A percentile compares a stretch with the other conserved stretches of the same genome.
Evolutionary conservation across 2,888 invertebrate species (phyloP).

Genomic region (Drosophila koepferae): DNA sequence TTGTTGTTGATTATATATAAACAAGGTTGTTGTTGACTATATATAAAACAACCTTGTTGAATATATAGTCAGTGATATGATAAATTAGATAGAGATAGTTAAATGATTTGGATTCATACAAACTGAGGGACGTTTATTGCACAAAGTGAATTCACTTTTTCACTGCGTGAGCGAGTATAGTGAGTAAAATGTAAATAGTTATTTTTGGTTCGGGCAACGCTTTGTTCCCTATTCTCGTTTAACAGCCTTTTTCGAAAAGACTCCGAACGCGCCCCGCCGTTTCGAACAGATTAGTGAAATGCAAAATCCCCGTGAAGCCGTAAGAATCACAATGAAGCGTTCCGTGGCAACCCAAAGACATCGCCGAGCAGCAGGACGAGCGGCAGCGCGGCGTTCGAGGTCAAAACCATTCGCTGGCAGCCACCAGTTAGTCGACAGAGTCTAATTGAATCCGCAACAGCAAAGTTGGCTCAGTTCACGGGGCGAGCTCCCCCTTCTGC

Average conservation of each 20-base stretch:
- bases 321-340: conserved; percentile 70
- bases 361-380: conserved; percentile 43
- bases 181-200: background rate
- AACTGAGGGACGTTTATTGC: background rate
- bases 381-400: conserved; percentile 59
- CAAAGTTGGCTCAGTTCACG: conserved; percentile 33
- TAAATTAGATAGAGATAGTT: no score
- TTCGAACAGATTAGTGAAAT: conserved; percentile 67
- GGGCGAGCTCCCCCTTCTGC: conserved; percentile 33
- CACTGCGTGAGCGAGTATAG: background rate
- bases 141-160: background rate
- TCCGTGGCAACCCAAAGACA: conserved; percentile 57
- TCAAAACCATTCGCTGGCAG: conserved; percentile 61
- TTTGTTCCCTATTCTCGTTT: background rate
- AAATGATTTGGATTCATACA: background rate
- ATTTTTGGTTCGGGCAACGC: background rate
- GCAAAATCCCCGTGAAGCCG: conserved; percentile 75
- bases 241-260: conserved; percentile 28
- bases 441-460: conserved; percentile 74
- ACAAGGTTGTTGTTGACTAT: no score
- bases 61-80: no score
- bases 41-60: no score
- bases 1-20: no score
- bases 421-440: conserved; percentile 56
- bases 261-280: conserved; percentile 63